Conservation (phyloP, 2,797 vertebrate genomes). For the Dipus sagitta region DNA sequence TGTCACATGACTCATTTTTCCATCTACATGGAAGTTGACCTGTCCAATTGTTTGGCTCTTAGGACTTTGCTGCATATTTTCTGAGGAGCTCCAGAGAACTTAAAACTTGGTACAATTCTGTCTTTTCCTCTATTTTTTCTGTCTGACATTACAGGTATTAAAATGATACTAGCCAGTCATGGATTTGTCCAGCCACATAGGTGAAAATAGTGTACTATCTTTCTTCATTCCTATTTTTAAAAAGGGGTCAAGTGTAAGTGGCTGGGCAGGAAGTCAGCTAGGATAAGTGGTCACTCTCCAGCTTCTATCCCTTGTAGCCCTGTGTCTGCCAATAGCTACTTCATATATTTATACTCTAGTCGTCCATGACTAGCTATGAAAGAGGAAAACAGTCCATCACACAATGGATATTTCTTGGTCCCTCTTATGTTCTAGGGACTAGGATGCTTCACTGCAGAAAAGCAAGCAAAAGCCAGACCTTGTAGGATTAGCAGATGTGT, state of each 20-base stretch:
- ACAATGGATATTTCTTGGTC: neutral
- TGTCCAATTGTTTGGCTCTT: neutral
- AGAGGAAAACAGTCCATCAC: neutral
- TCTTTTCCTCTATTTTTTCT: constrained; percentile 2
- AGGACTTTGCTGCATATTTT: neutral
- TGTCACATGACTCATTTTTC: constrained; percentile 23
- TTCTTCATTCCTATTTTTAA: neutral
- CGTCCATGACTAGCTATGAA: neutral
- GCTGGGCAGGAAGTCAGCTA: neutral
- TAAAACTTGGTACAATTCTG: neutral
- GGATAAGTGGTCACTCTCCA: neutral
- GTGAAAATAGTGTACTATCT: neutral
- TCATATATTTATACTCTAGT: neutral
- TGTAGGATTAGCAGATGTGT: neutral
- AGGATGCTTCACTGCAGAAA: neutral
- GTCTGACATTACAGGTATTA: neutral
- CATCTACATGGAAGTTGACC: neutral
- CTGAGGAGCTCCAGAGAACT: neutral
- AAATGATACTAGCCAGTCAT: neutral
- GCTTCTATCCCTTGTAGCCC: neutral
- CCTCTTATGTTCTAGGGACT: neutral
- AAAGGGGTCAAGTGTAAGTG: too few species aligned
- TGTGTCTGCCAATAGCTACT: neutral
- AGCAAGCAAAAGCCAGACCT: neutral
- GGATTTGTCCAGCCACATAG: neutral